Base-by-base conservation (phyloP, 1,140 invertebrate species). In the Cyclargus thomasi region DNA sequence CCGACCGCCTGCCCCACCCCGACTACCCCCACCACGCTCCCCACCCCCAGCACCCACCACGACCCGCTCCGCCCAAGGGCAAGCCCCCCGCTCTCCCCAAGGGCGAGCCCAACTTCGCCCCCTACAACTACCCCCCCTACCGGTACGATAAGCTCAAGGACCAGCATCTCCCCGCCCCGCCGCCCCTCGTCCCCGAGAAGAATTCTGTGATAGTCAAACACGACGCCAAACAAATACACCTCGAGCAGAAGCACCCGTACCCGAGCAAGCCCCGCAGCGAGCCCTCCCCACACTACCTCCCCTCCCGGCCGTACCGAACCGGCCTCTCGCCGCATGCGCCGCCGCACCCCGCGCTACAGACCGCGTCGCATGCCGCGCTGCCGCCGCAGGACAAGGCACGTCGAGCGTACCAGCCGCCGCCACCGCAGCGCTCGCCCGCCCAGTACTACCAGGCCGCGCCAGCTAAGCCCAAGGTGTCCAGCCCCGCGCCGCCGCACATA, bases 121-220 rank as follows among this genome's bases (percentile, higher is more conserved):
- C 92, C 14, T 95, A 94, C 76, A 94, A 94, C 72, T 92, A 83
- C 78, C 92, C 74, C 78, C 78, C 81, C 67, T 91, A 81, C 67
- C 81, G 80, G 23, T 88, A 88, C 65, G 85, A 88, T 63, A 90
- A 88, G 72, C 91, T 93, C 23, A 89, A 92, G 75, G 93, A 93
- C 69, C 87, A 82, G 68, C 85, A 92, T 18, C 80, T 93, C 29
- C 91, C 92, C 29, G 94, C 92, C 70, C 93, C 93, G 16, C 92
- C 93, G 63, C 92, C 92, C 7, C 75, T 94, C 2, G 85, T 94
- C 63, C 92, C 92, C 73, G 94, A 95, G 86, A 95, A 95, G 76
- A 95, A 93, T 79, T 95, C 94, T 78, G 95, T 95, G 73, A 95
- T 95, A 82, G 95, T 95, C 20, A 95, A 95, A 85, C 95, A 95